phyloP scores from a whole-genome alignment of 2,888 invertebrate genomes.

The Patella caerulea region DNA sequence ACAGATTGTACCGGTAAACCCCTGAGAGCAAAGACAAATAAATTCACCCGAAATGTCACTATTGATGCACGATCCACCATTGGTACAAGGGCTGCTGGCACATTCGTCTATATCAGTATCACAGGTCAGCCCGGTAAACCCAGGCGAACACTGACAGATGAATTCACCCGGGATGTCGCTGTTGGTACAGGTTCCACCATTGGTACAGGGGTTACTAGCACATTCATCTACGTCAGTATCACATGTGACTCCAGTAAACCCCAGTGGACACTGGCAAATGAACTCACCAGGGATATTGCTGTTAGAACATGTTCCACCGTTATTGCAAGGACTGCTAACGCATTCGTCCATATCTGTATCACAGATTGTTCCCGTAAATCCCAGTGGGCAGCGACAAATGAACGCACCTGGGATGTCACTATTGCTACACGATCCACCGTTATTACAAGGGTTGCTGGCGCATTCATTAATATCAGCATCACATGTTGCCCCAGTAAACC shows the following conservation, averaged over 20 bases:
- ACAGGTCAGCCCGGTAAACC: too few relatives aligned
- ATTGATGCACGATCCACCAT: slow-evolving; percentile 91
- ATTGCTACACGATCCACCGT: slow-evolving; percentile 90
- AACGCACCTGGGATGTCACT: slow-evolving; percentile 87
- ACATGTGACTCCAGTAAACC: slow-evolving; percentile 82
- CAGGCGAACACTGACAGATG: too few relatives aligned
- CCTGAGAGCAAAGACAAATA: slow-evolving; percentile 91
- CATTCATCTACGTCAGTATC: slow-evolving; percentile 96
- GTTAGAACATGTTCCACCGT: slow-evolving; percentile 90
- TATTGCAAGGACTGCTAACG: slow-evolving; percentile 91
- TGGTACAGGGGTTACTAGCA: slow-evolving; percentile 92
- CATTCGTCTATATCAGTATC: too few relatives aligned
- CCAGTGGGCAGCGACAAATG: too few relatives aligned
- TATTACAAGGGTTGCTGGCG: slow-evolving; percentile 89
- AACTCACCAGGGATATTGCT: slow-evolving; percentile 72
- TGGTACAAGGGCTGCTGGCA: slow-evolving; percentile 76
- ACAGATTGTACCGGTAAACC: too few relatives aligned
- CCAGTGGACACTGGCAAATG: slow-evolving; percentile 9
- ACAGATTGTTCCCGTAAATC: too few relatives aligned
- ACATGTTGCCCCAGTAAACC: slow-evolving; percentile 15
- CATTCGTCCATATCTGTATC: slow-evolving; percentile 92
- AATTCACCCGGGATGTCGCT: slow-evolving; percentile 64
- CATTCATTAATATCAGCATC: slow-evolving; percentile 19
- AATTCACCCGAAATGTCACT: slow-evolving; percentile 83
- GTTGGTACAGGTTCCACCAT: slow-evolving; percentile 83